phyloP scores from a whole-genome alignment of 1,140 invertebrate genomes.

The Leptopilina clavipes region DNA sequence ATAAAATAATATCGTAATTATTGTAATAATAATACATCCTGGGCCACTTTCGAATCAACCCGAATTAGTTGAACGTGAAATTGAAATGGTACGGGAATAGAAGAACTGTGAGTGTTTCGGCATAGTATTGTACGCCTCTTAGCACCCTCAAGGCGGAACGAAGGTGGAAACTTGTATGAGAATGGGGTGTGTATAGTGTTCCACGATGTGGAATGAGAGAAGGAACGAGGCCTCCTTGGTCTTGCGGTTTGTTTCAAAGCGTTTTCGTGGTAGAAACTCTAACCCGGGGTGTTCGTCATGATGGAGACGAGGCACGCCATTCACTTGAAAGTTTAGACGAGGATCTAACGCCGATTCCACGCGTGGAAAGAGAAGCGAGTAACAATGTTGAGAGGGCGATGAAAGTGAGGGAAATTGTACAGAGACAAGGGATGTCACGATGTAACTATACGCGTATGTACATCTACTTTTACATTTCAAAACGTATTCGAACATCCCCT shows the following conservation, averaged over 20 bases:
- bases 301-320: conserved; percentile 57
- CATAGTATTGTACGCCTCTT: conserved; percentile 28
- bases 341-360: conserved; percentile 37
- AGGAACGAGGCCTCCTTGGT: conserved; percentile 41
- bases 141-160: conserved; percentile 25
- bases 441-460: conserved; percentile 7
- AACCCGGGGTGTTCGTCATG: conserved; percentile 54
- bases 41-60: no score
- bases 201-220: conserved; percentile 41
- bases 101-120: background rate
- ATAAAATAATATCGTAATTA: no score
- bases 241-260: conserved; percentile 61
- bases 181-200: conserved; percentile 26
- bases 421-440: conserved; percentile 9
- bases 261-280: conserved; percentile 57
- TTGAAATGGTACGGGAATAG: background rate
- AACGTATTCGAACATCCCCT: conserved; percentile 8
- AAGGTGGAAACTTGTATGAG: conserved; percentile 48
- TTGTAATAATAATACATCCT: no score
- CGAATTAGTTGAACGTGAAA: no score
- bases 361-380: conserved; percentile 15
- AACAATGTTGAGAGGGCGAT: conserved; percentile 1
- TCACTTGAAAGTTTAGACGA: conserved; percentile 55
- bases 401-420: background rate
- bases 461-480: conserved; percentile 6